phyloP scores from a whole-genome alignment of 2,888 invertebrate species.

The Atherix ibis region DNA sequence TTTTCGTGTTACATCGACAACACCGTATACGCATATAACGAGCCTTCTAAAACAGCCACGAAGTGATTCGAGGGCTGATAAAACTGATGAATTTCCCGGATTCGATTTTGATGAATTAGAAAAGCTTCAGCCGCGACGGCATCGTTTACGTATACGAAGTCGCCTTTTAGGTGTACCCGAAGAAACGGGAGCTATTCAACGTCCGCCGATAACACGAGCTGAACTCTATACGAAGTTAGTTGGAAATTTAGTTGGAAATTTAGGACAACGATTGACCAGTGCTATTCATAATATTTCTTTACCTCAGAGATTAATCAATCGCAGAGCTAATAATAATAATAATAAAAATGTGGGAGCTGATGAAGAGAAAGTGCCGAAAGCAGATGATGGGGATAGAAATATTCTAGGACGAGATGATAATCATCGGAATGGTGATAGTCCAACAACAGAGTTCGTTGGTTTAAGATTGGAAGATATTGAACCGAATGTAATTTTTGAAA shows the following conservation, averaged over 20 bases:
- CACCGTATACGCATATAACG: conserved; percentile 11
- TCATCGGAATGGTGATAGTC: not conserved
- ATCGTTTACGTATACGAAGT: too few relatives aligned
- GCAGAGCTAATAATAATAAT: not conserved
- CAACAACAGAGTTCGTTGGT: conserved; percentile 6
- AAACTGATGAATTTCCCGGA: conserved; percentile 8
- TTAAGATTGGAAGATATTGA: conserved; percentile 5
- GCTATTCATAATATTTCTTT: conserved; percentile 4
- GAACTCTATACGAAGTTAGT: conserved; percentile 6
- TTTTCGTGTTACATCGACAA: conserved; percentile 6
- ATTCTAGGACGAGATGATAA: too few relatives aligned
- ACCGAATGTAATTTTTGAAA: conserved; percentile 4
- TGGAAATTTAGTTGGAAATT: conserved; percentile 7
- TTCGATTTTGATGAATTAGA: conserved; percentile 3
- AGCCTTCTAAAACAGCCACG: conserved; percentile 12
- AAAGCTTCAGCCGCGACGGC: conserved; percentile 3
- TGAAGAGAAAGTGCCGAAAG: too few relatives aligned
- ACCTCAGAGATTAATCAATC: not conserved
- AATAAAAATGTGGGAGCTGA: not conserved
- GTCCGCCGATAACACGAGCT: conserved; percentile 2
- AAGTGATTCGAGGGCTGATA: conserved; percentile 12
- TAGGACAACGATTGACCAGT: conserved; percentile 6
- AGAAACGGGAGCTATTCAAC: not conserved
- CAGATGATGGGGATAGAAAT: too few relatives aligned
- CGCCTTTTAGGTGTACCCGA: not conserved